Evolutionary conservation across 1,140 invertebrate genomes (phyloP).

Genomic region (Magallana angulata): DNA sequence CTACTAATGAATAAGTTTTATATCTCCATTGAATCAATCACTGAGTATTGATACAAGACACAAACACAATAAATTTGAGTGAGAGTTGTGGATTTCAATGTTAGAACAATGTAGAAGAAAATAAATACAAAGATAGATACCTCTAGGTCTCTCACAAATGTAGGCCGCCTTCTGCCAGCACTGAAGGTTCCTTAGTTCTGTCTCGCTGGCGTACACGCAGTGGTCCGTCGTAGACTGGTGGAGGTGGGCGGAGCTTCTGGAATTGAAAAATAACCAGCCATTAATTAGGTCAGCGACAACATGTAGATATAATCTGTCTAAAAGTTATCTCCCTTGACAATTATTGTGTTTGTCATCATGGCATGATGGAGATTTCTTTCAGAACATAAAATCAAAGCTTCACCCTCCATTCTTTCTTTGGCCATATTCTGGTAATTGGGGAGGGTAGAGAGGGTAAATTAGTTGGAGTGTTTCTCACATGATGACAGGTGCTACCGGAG

Average conservation of each 20-base stretch:
- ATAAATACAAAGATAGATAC: neutral
- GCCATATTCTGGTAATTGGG: neutral
- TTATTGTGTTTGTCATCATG: too few species aligned
- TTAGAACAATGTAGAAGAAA: too few species aligned
- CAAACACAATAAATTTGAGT: neutral
- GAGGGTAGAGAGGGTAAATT: neutral
- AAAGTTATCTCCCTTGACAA: too few species aligned
- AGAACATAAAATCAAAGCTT: too few species aligned
- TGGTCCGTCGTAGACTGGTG: neutral
- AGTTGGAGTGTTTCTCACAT: conserved; percentile 34
- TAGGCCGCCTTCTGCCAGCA: conserved; percentile 36
- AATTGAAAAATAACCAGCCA: neutral
- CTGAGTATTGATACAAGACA: too few species aligned
- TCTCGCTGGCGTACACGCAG: conserved; percentile 18
- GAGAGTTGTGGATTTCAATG: neutral
- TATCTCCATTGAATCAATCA: too few species aligned
- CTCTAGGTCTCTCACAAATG: conserved; percentile 42
- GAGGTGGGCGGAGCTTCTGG: neutral
- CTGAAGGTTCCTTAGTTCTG: neutral
- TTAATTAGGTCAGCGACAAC: too few species aligned
- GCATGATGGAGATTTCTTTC: too few species aligned
- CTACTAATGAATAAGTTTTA: too few species aligned
- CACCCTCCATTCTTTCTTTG: too few species aligned
- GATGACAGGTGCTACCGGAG: conserved; percentile 23
- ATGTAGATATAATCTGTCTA: too few species aligned